Percentiles rank a stretch among this genome's conserved stretches.
Evolutionary conservation across 1,140 invertebrate genomes (phyloP).

Genomic region (Apocrypta bakeri): DNA sequence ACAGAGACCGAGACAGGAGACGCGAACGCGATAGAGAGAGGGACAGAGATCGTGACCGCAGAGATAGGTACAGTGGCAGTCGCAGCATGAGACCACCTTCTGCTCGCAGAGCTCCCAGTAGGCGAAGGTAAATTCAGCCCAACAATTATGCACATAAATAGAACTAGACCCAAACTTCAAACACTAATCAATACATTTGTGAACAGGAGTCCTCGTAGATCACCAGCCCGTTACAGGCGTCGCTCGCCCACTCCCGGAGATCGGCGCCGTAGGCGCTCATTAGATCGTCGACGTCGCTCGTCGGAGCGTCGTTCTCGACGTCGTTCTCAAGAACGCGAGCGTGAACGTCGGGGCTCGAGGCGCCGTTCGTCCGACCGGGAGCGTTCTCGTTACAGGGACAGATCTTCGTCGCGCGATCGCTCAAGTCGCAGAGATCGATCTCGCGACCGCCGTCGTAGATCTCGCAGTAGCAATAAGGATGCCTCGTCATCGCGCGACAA

Average conservation of each 20-base stretch:
- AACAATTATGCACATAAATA: not conserved
- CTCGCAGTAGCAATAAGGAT: constrained; percentile 60
- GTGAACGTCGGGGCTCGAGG: constrained; percentile 61
- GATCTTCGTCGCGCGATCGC: constrained; percentile 70
- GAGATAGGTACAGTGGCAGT: constrained; percentile 71
- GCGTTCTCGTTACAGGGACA: constrained; percentile 64
- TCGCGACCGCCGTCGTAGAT: constrained; percentile 61
- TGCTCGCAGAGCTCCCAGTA: constrained; percentile 70
- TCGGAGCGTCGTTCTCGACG: constrained; percentile 71
- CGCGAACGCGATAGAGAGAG: constrained; percentile 72
- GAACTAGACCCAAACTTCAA: not conserved
- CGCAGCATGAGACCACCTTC: constrained; percentile 72
- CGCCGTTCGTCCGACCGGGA: constrained; percentile 71
- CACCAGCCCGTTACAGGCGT: constrained; percentile 59
- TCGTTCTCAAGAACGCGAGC: constrained; percentile 70
- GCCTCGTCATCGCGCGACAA: constrained; percentile 63
- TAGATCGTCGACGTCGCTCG: constrained; percentile 68
- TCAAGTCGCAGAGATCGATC: constrained; percentile 67
- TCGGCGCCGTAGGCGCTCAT: constrained; percentile 64
- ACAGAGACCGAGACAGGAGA: constrained; percentile 68
- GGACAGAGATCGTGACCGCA: constrained; percentile 70
- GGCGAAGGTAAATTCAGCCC: constrained; percentile 65
- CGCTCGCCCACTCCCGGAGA: constrained; percentile 67
- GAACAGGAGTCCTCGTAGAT: constrained; percentile 64
- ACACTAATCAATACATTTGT: not conserved